Conservation (phyloP, 2,797 vertebrate genomes). For the Sebastiscus tertius region DNA sequence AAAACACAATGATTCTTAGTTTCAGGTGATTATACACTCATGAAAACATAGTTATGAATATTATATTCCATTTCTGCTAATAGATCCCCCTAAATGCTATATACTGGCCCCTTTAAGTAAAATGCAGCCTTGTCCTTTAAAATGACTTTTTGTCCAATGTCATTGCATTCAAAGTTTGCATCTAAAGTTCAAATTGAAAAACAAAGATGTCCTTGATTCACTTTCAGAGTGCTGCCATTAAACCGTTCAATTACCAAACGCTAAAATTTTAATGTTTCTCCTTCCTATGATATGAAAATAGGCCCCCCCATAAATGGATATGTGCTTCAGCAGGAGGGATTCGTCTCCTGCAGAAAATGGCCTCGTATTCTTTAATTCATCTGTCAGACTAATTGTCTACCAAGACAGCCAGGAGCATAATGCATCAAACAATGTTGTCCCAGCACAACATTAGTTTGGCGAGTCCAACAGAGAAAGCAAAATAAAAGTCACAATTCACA, state of each 20-base stretch:
- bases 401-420: slow-evolving; percentile 69
- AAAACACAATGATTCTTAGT: too few species aligned
- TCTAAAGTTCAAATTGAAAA: slow-evolving; percentile 34
- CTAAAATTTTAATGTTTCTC: slow-evolving; percentile 67
- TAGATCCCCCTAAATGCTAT: too few species aligned
- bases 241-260: slow-evolving; percentile 65
- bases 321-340: slow-evolving; percentile 64
- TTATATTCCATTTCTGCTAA: too few species aligned
- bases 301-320: slow-evolving; percentile 57
- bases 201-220: slow-evolving; percentile 59
- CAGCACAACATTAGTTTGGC: slow-evolving; percentile 64
- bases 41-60: too few species aligned
- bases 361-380: slow-evolving; percentile 77
- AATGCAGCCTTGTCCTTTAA: background rate
- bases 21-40: too few species aligned
- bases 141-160: slow-evolving; percentile 4
- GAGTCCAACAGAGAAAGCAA: slow-evolving; percentile 61
- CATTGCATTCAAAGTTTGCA: slow-evolving; percentile 27
- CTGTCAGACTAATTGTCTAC: slow-evolving; percentile 76
- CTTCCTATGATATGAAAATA: slow-evolving; percentile 65
- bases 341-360: slow-evolving; percentile 68
- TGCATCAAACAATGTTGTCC: slow-evolving; percentile 65
- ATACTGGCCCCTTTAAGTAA: background rate
- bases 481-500: slow-evolving; percentile 63
- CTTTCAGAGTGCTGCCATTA: slow-evolving; percentile 61